Conservation (phyloP, 2,888 invertebrate species). For the Dinocampus coccinellae region DNA sequence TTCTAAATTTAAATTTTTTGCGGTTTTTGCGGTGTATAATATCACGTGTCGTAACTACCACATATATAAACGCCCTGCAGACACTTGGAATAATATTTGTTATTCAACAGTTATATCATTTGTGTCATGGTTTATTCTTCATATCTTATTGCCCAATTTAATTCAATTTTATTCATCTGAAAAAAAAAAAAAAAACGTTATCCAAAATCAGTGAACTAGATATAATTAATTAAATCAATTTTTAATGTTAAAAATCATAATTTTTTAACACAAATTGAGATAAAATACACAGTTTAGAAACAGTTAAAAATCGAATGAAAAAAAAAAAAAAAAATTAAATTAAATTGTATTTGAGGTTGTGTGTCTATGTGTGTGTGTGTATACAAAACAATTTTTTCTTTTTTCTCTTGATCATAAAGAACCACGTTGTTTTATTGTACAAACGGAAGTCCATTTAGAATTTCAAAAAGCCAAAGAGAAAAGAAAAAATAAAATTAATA, state of each 20-base stretch:
- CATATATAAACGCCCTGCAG: background rate
- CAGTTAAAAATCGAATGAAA: too few species aligned
- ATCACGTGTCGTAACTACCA: background rate
- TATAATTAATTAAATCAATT: background rate
- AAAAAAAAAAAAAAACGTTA: background rate
- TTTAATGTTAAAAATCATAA: too few species aligned
- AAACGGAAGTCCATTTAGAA: background rate
- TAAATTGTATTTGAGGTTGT: background rate
- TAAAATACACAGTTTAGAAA: too few species aligned
- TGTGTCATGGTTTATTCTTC: background rate
- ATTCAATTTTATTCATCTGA: background rate
- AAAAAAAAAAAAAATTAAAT: too few species aligned
- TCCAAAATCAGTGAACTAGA: background rate
- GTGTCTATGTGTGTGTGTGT: background rate
- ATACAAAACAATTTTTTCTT: background rate
- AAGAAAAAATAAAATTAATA: background rate
- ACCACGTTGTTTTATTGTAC: background rate
- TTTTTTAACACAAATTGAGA: too few species aligned
- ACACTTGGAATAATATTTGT: background rate
- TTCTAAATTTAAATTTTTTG: background rate
- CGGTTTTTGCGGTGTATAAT: slow-evolving; percentile 1
- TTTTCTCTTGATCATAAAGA: too few species aligned
- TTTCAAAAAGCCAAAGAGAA: background rate
- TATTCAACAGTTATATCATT: background rate
- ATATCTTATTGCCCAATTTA: background rate